These are phyloP conservation scores for Brachyrhaphis roseni DNA, from an alignment of 2,797 vertebrate genomes.

Conservation along the genomic window DNA sequence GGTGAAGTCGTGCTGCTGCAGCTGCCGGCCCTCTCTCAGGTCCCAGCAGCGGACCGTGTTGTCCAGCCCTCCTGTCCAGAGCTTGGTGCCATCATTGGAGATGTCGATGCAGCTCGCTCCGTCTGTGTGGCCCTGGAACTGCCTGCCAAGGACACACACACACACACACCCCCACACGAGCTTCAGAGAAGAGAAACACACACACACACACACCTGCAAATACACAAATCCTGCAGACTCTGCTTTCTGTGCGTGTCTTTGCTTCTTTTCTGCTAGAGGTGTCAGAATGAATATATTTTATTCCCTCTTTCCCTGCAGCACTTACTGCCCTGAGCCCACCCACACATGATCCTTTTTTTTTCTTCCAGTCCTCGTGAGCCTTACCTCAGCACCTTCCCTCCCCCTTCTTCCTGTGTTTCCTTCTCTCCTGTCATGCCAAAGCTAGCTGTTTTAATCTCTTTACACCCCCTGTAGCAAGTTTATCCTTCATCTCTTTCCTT, in stretches of 20 bases:
- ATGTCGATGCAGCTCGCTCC: conserved; percentile 90
- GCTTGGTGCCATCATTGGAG: conserved; percentile 85
- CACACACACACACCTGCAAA: not conserved
- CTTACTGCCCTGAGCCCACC: conserved; percentile 16
- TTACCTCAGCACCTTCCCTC: conserved; percentile 7
- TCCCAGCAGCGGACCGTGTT: conserved; percentile 92
- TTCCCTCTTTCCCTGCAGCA: conserved; percentile 23
- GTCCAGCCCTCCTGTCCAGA: conserved; percentile 90
- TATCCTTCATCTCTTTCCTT: not conserved
- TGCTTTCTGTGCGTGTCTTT: conserved; percentile 17
- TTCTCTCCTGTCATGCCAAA: conserved; percentile 31
- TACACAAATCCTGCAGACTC: conserved; percentile 14
- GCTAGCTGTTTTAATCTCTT: conserved; percentile 24
- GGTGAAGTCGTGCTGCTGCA: conserved; percentile 78
- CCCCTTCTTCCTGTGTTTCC: not conserved
- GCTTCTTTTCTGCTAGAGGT: conserved; percentile 25
- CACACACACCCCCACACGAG: not conserved
- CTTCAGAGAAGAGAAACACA: conserved; percentile 1
- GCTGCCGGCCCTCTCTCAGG: conserved; percentile 80
- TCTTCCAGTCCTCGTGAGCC: not conserved
- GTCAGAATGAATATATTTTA: conserved; percentile 45
- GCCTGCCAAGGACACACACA: conserved; percentile 49
- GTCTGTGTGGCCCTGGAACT: conserved; percentile 79
- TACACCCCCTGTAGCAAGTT: conserved; percentile 43
- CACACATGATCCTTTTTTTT: conserved; percentile 14